These are phyloP conservation scores for Mesochorus sp. DNA, from an alignment of 2,888 invertebrate genomes.

Conservation along the genomic window DNA sequence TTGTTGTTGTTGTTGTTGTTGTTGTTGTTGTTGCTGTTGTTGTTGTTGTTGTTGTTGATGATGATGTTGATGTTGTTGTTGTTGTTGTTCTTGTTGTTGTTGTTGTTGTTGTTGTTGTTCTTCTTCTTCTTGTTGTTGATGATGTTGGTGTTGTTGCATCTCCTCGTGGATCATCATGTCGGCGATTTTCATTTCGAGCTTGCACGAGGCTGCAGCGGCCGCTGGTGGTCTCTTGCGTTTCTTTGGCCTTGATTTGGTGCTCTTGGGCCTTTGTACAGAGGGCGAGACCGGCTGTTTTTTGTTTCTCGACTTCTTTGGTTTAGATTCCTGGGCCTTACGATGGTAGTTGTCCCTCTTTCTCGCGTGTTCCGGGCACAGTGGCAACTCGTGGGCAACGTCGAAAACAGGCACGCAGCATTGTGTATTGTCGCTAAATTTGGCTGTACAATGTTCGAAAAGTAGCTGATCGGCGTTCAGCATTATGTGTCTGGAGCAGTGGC, in stretches of 20 bases:
- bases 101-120: no score
- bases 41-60: no score
- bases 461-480: slow-evolving; percentile 93
- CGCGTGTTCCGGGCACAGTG: slow-evolving; percentile 93
- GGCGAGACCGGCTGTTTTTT: slow-evolving; percentile 85
- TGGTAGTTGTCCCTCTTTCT: slow-evolving; percentile 93
- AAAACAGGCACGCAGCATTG: slow-evolving; percentile 91
- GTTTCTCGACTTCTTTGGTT: slow-evolving; percentile 88
- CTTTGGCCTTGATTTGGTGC: slow-evolving; percentile 78
- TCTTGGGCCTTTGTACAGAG: slow-evolving; percentile 83
- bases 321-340: slow-evolving; percentile 89
- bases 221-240: slow-evolving; percentile 79
- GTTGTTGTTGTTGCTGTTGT: no score
- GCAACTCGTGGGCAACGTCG: slow-evolving; percentile 90
- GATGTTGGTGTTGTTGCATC: no score
- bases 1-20: no score
- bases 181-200: slow-evolving; percentile 70
- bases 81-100: no score
- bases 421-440: slow-evolving; percentile 90
- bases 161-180: slow-evolving; percentile 67
- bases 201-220: no score
- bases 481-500: slow-evolving; percentile 93
- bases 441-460: slow-evolving; percentile 91
- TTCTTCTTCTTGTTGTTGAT: no score
- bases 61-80: no score